These are phyloP conservation scores for Panthera leo DNA, from an alignment of 2,113 vertebrate genomes.

Conservation along the genomic window DNA sequence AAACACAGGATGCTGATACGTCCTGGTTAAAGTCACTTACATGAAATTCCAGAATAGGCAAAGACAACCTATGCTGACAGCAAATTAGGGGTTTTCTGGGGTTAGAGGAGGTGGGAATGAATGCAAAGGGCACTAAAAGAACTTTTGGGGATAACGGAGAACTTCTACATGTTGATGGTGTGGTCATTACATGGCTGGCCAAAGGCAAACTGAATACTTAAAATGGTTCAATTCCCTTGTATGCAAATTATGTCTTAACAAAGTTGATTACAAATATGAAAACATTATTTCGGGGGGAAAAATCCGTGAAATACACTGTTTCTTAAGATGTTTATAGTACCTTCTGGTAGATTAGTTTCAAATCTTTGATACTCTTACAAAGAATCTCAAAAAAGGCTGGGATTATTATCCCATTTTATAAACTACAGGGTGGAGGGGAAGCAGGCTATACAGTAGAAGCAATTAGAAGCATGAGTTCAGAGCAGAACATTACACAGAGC, in stretches of 20 bases:
- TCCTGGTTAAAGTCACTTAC: not conserved
- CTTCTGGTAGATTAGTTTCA: not conserved
- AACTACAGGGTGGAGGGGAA: not conserved
- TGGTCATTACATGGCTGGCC: not conserved
- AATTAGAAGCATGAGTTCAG: not conserved
- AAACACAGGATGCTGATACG: not conserved
- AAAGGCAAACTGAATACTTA: not conserved
- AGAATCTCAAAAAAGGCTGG: not conserved
- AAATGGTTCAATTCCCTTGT: not conserved
- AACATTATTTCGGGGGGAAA: not conserved
- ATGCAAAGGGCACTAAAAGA: not conserved
- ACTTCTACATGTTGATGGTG: not conserved
- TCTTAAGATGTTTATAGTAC: not conserved
- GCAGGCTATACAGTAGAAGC: not conserved
- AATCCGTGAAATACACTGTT: not conserved
- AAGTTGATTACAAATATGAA: not conserved
- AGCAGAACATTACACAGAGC: not conserved
- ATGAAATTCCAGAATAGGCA: constrained; percentile 32
- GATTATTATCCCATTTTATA: not conserved
- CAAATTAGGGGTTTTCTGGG: not conserved
- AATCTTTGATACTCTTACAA: not conserved
- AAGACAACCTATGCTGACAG: not conserved
- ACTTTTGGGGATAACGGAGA: not conserved
- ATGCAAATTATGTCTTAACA: not conserved
- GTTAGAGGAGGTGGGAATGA: not conserved